Evolutionary conservation across 2,888 invertebrate genomes (phyloP).

Genomic region (Leptopterna dolabrata): DNA sequence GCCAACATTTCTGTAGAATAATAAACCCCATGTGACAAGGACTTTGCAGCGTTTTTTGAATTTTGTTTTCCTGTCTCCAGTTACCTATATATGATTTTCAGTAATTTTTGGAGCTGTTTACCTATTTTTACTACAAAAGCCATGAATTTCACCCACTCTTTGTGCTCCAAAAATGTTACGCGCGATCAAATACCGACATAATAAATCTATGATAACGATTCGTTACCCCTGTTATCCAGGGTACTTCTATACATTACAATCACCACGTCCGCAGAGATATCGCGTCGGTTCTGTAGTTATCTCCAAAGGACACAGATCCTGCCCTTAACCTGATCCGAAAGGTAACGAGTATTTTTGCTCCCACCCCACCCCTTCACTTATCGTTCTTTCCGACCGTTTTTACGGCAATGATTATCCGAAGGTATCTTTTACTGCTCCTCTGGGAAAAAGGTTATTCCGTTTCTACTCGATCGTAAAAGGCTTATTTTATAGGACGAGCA

Average conservation of each 20-base stretch:
- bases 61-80: no score
- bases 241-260: neutral
- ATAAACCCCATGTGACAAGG: no score
- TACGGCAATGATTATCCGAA: conserved; percentile 3
- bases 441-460: neutral
- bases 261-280: neutral
- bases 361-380: neutral
- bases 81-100: no score
- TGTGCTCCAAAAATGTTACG: no score
- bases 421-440: neutral
- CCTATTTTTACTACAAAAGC: no score
- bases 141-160: no score
- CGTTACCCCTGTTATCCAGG: no score
- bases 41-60: no score
- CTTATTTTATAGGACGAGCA: neutral
- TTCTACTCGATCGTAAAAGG: neutral
- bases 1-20: no score
- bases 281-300: neutral
- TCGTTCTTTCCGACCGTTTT: neutral
- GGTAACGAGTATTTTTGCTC: neutral
- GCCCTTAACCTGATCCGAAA: neutral
- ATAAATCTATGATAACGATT: no score
- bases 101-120: no score
- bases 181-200: no score
- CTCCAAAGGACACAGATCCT: neutral